Base-by-base conservation (phyloP, 2,797 vertebrate genomes). In the Otolemur crassicaudatus region DNA sequence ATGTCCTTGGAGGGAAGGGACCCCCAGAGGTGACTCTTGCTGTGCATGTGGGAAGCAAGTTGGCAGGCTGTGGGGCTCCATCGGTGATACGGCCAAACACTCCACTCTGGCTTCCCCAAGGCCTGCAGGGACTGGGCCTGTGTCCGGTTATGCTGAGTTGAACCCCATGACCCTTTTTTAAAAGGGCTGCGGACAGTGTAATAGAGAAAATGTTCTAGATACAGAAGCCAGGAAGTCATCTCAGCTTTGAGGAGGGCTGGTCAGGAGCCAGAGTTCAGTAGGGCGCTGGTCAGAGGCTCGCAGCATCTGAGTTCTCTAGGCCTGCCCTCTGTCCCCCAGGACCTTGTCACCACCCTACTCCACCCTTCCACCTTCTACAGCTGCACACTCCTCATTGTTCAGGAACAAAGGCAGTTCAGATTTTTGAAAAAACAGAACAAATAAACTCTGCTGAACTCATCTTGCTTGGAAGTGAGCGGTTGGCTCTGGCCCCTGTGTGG, bases 401-500 rank as follows among this genome's bases (percentile, higher is more conserved):
- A 46, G 89, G 87, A 97, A 95, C 94, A 95, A 97, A 97, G 94
- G 81, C 91, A 63, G 81, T 90, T 94, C 73, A 23, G 58, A 93
- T 80, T 93, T 72, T 81, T 81, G 86, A 72, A 91, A 89, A 83
- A 91, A 81, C 46, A 95, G 86, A 93, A 87, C 76, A 96, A 94
- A 94, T 84, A 72, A 77, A 93, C 91, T 80, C 77, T 14, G 77
- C 20, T 0, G 6, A 90, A 77, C n/a, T 76, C 93, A 85, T 95
- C 84, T 94, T 93, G 90, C 84, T 95, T 90, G 46, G 93, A 90
- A 96, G 81, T 82, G 83, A 97, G 90, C 2, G 2, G 29, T 75
- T 93, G 91, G 84, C 86, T 92, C 65, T 70, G 83, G 96, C 75
- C 91, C 46, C 61, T 70, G 63, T 27, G 61, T 20, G n/a, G 67